A percentile compares a stretch with the other conserved stretches of the same genome.
Evolutionary conservation across 2,113 vertebrate species (phyloP).

Genomic region (Laterallus jamaicensis): DNA sequence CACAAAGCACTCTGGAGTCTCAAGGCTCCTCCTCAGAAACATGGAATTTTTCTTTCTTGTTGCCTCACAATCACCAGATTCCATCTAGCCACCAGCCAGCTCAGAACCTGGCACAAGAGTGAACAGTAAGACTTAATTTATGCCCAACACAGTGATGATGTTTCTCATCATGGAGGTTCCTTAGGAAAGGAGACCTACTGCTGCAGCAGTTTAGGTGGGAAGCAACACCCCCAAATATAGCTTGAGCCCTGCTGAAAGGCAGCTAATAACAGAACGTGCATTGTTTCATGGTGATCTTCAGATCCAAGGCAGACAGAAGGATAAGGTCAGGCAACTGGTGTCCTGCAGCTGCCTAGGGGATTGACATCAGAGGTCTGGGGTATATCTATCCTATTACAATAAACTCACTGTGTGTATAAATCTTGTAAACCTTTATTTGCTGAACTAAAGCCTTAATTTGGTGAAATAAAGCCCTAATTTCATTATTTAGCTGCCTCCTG

Average conservation of each 20-base stretch:
- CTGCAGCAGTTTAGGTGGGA: background rate
- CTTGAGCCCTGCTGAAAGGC: background rate
- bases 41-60: background rate
- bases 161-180: background rate
- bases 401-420: background rate
- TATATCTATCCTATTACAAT: background rate
- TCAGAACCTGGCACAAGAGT: background rate
- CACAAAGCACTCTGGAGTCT: background rate
- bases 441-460: constrained; percentile 11
- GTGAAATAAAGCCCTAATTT: constrained; percentile 42
- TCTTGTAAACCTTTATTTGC: constrained; percentile 31
- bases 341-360: background rate
- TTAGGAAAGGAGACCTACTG: background rate
- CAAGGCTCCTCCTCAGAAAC: background rate
- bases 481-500: constrained; percentile 39
- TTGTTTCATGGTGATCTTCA: background rate
- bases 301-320: background rate
- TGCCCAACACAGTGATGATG: background rate
- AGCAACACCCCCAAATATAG: background rate
- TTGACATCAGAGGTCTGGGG: background rate
- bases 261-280: background rate
- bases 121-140: background rate
- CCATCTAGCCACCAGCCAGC: background rate
- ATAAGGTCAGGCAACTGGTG: background rate
- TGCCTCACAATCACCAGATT: background rate